Base-by-base conservation (phyloP, 2,113 vertebrate genomes). In the Myiozetetes cayanensis region DNA sequence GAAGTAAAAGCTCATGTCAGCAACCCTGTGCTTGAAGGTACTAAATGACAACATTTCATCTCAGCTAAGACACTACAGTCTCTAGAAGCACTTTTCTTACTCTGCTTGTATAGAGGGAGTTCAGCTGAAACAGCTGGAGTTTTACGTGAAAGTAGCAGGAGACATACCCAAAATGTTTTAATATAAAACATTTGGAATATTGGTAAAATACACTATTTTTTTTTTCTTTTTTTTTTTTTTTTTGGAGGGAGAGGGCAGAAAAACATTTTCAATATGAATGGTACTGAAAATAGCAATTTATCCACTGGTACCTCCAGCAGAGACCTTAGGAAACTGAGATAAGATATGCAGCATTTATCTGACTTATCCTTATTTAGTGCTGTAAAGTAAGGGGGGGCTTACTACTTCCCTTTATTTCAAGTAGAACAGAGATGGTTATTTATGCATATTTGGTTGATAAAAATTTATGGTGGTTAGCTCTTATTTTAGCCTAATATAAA, bases 1-100 rank as follows among this genome's bases (percentile, higher is more conserved):
- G 15, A 31, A 97, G 76, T 39, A 85, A 39, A 93, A 89, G 96
- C 47, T 85, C 89, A 21, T 39, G 71, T 59, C 83, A 30, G 92
- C 80, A 90, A 1, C 72, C 55, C 82, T 18, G 59, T 0, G 3
- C 79, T 58, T 43, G 27, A 43, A 87, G 90, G 75, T 13, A 27
- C 50, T 28, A 25, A 78, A 37, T 10, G 71, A 33, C 72, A 63
- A 33, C 3, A 50, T 31, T n/a, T 55, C 73, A 86, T 59, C 82
- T 50, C 66, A 73, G 66, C 67, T 53, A 4, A 53, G 75, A 81
- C 21, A 10, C 49, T 12, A 7, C 33, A 2, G 4, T 5, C 82
- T 74, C 37, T 20, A 6, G 31, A 77, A 85, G 78, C 7, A 0
- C n/a, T 12, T 67, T 59, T 28, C 55, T 59, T 39, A 13, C 46